Evolutionary conservation across 2,888 invertebrate species (phyloP).

Genomic region (Quadriops clusia): DNA sequence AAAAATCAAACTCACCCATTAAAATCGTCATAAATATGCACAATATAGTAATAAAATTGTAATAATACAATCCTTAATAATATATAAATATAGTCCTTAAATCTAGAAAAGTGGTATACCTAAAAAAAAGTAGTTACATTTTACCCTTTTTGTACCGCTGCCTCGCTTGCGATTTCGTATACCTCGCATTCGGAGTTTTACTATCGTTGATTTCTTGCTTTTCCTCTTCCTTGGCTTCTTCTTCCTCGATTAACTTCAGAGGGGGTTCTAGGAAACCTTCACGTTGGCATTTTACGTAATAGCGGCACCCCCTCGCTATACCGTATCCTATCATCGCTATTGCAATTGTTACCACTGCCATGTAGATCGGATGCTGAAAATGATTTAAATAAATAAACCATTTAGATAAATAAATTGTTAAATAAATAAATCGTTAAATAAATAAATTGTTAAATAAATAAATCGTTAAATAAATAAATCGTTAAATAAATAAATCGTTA

Average conservation of each 20-base stretch:
- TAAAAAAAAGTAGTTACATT: slow-evolving; percentile 15
- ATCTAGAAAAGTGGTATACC: slow-evolving; percentile 1
- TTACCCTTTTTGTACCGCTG: slow-evolving; percentile 65
- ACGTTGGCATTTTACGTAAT: slow-evolving; percentile 42
- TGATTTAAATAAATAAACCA: slow-evolving; percentile 6
- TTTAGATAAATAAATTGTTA: too few species aligned
- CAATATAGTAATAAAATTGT: background rate
- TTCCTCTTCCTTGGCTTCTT: slow-evolving; percentile 20
- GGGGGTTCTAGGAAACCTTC: slow-evolving; percentile 43
- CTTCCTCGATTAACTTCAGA: slow-evolving; percentile 29
- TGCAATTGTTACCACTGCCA: slow-evolving; percentile 56
- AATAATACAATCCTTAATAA: background rate
- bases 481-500: too few species aligned
- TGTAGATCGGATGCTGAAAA: slow-evolving; percentile 58
- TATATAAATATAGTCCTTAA: slow-evolving; percentile 2
- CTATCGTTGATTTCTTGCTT: slow-evolving; percentile 21
- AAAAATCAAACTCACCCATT: background rate
- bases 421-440: too few species aligned
- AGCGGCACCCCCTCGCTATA: slow-evolving; percentile 47
- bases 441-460: too few species aligned
- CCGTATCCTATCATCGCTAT: slow-evolving; percentile 56
- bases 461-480: too few species aligned
- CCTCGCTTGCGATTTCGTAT: slow-evolving; percentile 64
- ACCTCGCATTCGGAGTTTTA: slow-evolving; percentile 37
- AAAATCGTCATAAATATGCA: slow-evolving; percentile 1